Evolutionary conservation across 2,888 invertebrate species (phyloP), one percentile per base, ranked within the genome.

Genomic region (Ypsolopha sequella): DNA sequence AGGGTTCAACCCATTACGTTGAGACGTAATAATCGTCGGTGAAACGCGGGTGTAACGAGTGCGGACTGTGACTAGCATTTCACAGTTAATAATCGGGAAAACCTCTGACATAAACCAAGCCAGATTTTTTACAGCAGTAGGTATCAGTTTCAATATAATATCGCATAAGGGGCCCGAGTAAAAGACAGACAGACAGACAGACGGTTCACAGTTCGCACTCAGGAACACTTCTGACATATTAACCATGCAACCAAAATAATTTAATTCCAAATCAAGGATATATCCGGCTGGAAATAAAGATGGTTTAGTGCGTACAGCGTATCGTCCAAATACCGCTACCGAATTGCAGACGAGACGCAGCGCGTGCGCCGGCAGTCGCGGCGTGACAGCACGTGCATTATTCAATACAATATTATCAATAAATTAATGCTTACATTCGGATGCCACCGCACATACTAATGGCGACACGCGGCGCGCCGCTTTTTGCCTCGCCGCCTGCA

Each of bases 401-500:
- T 78, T 80, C 80, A 80, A 75, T 74, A 71, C 73, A 72, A 68
- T 74, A 77, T 60, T 76, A 74, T 76, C 84, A 79, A 80, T 84
- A 85, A 85, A 85, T 85, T 79, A 80, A 82, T 80, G 80, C 78
- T 80, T 73, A 76, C 79, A 78, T 75, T 73, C 70, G 76, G 62
- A 70, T 65, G 67, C 73, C 70, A 70, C 70, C 68, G 64, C 74
- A 75, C 82, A 85, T 85, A 86, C 82, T 85, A 82, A 85, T 82
- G 77, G 65, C 70, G 77, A 79, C 84, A 85, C 82, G 81, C 77
- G 75, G 79, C 73, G 73, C 60, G 61, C 64, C 66, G 62, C 73
- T 82, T 85, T 82, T 85, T 82, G 70, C 61, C 47, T 47, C 57
- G 48, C 57, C 62, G 56, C 59, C 59, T 54, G 57, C 61, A 66